A percentile compares a stretch with the other conserved stretches of the same genome.
Evolutionary conservation across 2,113 vertebrate species (phyloP).

Genomic region (Sphyrna mokarran): DNA sequence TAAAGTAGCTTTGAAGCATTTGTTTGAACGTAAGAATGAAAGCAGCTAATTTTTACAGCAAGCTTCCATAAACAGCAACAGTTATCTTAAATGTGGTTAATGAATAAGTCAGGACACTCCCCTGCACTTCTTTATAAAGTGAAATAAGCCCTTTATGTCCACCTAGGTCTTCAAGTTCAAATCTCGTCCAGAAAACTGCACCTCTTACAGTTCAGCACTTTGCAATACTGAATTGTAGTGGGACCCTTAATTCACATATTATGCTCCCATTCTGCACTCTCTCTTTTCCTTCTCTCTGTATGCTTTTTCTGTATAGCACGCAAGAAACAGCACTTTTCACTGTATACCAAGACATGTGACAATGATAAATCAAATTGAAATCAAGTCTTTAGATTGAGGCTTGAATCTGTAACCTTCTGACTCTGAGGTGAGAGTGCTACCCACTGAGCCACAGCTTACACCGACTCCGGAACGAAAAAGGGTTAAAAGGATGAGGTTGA

Average conservation of each 20-base stretch:
- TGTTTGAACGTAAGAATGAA: neutral
- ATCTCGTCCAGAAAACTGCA: neutral
- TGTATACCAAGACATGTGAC: no score
- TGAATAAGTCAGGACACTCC: neutral
- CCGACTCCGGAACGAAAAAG: neutral
- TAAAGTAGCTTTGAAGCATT: neutral
- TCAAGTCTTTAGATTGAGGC: neutral
- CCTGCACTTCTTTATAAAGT: neutral
- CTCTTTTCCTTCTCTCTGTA: no score
- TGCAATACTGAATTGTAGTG: neutral
- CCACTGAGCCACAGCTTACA: neutral
- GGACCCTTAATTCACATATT: neutral
- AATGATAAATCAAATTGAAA: no score
- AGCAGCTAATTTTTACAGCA: neutral
- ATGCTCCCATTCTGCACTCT: neutral
- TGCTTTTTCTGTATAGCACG: no score
- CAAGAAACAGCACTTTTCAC: no score
- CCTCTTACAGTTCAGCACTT: neutral
- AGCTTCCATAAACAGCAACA: neutral
- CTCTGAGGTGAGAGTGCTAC: neutral
- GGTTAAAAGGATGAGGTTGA: no score
- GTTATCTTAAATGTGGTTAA: neutral
- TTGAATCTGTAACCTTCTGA: neutral
- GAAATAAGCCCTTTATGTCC: neutral
- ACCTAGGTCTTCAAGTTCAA: neutral